Evolutionary conservation across 2,797 vertebrate species (phyloP).

Genomic region (Eulemur mongoz): DNA sequence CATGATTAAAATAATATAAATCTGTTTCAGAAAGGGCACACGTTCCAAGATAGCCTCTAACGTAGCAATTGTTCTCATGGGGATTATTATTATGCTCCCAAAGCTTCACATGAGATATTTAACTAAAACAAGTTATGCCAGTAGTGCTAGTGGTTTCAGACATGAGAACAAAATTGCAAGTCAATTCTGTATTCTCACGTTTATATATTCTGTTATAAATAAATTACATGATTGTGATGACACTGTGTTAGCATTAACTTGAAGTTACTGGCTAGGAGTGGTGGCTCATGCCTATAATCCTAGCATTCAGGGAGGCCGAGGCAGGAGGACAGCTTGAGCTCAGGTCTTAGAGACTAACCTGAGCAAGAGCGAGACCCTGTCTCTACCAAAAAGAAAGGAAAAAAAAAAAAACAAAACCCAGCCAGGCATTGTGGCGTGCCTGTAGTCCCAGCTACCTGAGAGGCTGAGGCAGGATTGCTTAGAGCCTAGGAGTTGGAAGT

Average conservation of each 20-base stretch:
- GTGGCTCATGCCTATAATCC: too few species aligned
- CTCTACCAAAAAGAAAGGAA: too few species aligned
- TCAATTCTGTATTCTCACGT: background rate
- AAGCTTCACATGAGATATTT: background rate
- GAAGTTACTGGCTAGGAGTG: background rate
- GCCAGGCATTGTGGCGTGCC: too few species aligned
- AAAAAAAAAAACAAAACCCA: too few species aligned
- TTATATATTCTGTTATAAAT: background rate
- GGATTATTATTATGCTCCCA: background rate
- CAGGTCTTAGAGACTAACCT: too few species aligned
- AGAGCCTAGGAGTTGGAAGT: too few species aligned
- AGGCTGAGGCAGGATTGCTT: too few species aligned
- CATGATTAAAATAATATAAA: background rate
- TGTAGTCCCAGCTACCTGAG: too few species aligned
- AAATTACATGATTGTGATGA: background rate
- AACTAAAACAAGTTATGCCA: background rate
- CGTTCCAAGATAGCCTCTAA: background rate
- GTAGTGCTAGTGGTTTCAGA: background rate
- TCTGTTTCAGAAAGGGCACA: background rate
- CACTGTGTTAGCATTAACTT: slow-evolving; percentile 25
- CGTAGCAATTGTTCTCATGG: background rate
- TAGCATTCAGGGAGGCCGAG: too few species aligned
- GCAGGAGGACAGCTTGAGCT: too few species aligned
- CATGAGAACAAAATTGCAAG: background rate
- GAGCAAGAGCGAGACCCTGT: too few species aligned